Evolutionary conservation across 2,797 vertebrate species (phyloP).

Genomic region (Craterocephalus amniculus): DNA sequence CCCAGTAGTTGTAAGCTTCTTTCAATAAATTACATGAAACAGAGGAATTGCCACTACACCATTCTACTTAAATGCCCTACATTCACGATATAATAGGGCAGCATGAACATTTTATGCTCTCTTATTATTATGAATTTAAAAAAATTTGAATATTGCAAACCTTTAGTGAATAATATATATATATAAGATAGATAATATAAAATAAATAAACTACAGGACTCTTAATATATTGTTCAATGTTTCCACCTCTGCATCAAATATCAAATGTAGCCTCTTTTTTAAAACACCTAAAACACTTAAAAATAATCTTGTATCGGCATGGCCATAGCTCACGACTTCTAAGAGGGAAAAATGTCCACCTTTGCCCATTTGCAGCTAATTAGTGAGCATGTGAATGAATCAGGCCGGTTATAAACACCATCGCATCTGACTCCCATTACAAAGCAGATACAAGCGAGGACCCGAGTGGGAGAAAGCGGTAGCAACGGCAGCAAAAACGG

Average conservation of each 20-base stretch:
- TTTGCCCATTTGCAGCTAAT: constrained; percentile 88
- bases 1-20: no score
- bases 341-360: constrained; percentile 76
- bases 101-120: no score
- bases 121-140: no score
- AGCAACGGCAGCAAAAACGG: constrained; percentile 78
- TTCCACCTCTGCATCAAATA: background rate
- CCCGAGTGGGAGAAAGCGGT: constrained; percentile 72
- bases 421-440: constrained; percentile 93
- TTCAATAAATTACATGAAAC: no score
- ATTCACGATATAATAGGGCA: no score
- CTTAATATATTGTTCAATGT: background rate
- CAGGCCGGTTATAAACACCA: constrained; percentile 85
- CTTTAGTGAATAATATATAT: no score
- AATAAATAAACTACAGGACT: no score
- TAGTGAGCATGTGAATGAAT: constrained; percentile 82
- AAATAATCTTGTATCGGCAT: constrained; percentile 72
- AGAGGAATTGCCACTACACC: no score
- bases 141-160: no score
- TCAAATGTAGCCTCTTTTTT: background rate
- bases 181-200: no score
- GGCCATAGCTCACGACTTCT: constrained; percentile 70
- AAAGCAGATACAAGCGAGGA: constrained; percentile 87
- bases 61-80: no score
- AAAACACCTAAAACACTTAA: no score